Evolutionary conservation across 92 coral and sea anemone genomes (phyloP).

Genomic region (Pocillopora meandrina): DNA sequence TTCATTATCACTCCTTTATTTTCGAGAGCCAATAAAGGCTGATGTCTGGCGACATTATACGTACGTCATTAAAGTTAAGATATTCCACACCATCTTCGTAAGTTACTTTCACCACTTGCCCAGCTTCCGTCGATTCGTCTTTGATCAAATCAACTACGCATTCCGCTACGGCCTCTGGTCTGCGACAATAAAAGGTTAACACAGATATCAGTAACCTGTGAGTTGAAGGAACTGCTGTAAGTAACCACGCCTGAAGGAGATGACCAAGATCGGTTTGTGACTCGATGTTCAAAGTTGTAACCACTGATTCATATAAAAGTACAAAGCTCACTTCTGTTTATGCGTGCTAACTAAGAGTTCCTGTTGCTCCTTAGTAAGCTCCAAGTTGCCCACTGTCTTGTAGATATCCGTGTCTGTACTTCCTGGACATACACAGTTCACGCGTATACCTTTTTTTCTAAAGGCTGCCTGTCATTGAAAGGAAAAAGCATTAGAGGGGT

Average conservation of each 20-base stretch:
- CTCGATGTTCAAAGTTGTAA: too few species aligned
- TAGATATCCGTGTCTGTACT: constrained; percentile 76
- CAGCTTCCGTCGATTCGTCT: constrained; percentile 73
- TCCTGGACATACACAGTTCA: constrained; percentile 92
- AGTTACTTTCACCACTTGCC: constrained; percentile 89
- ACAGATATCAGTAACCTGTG: neutral
- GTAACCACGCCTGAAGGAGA: too few species aligned
- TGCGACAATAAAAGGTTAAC: constrained; percentile 22
- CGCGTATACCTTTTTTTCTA: constrained; percentile 81
- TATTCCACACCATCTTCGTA: constrained; percentile 86
- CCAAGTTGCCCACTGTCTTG: constrained; percentile 53
- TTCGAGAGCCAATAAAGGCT: too few species aligned
- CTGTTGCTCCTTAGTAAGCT: constrained; percentile 66
- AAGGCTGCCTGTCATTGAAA: constrained; percentile 59
- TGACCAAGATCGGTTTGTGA: too few species aligned
- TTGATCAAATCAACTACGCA: constrained; percentile 75
- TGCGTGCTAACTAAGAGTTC: constrained; percentile 61
- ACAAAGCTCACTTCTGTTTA: constrained; percentile 66
- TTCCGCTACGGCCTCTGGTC: constrained; percentile 85
- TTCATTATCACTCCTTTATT: too few species aligned
- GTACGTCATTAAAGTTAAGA: constrained; percentile 81
- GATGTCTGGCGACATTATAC: neutral
- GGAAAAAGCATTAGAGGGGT: neutral
- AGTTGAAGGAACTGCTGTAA: neutral
- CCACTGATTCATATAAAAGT: neutral